Evolutionary conservation across 2,797 vertebrate genomes (phyloP).

Genomic region (Crocidura indochinensis): DNA sequence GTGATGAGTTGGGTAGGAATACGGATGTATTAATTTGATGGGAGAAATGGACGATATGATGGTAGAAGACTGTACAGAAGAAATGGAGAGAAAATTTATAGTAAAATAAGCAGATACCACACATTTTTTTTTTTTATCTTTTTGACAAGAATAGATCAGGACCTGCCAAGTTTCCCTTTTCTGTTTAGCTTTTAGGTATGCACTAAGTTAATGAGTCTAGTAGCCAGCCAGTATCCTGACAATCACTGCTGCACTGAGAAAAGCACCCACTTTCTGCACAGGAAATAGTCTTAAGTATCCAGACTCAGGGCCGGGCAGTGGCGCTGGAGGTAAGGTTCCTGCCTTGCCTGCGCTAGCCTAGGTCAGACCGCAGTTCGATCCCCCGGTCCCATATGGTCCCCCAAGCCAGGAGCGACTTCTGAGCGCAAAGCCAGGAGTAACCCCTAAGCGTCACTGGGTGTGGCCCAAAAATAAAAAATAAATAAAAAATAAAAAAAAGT

Average conservation of each 20-base stretch:
- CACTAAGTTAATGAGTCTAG: neutral
- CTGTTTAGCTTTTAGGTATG: neutral
- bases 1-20: neutral
- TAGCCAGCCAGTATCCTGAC: neutral
- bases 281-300: neutral
- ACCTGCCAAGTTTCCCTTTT: neutral
- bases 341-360: no score
- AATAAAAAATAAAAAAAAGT: no score
- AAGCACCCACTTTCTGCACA: neutral
- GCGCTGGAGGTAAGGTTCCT: no score
- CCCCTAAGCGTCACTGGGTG: no score
- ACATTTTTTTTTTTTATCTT: conserved; percentile 9
- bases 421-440: no score
- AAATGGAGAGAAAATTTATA: neutral
- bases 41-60: neutral
- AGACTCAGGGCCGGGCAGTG: no score
- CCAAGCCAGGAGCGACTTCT: no score
- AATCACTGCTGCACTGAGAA: neutral
- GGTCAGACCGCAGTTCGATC: no score
- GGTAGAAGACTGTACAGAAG: neutral
- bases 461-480: no score
- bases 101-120: neutral
- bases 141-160: neutral
- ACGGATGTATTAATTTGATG: neutral
- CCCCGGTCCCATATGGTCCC: no score